phyloP scores from a whole-genome alignment of 2,888 invertebrate species.

The Caenorhabditis zanzibari region DNA sequence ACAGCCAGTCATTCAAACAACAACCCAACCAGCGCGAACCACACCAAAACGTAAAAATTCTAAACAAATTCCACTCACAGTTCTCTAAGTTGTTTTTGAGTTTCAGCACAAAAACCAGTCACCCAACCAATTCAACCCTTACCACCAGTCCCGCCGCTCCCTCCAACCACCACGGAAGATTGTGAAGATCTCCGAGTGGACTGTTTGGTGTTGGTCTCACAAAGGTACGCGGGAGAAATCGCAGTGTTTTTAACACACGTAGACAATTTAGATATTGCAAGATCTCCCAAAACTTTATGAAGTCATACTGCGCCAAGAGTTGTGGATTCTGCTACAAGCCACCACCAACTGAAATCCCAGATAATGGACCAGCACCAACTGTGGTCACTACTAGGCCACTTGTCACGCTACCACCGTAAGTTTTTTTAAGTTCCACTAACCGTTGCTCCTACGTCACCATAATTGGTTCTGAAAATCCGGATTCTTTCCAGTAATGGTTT shows the following conservation, averaged over 20 bases:
- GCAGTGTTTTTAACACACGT: background rate
- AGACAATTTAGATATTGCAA: constrained; percentile 70
- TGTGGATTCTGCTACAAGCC: constrained; percentile 82
- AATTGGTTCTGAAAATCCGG: too few relatives aligned
- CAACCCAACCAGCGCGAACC: constrained; percentile 12
- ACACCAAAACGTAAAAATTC: constrained; percentile 34
- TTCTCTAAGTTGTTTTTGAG: constrained; percentile 28
- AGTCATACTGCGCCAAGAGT: constrained; percentile 79
- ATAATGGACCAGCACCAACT: constrained; percentile 69
- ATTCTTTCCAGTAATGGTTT: too few relatives aligned
- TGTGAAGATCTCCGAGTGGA: constrained; percentile 83
- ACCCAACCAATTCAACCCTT: constrained; percentile 46
- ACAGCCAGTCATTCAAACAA: constrained; percentile 11
- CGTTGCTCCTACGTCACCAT: background rate
- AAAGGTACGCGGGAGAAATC: constrained; percentile 52
- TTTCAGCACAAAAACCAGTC: constrained; percentile 61
- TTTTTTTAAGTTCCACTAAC: constrained; percentile 18
- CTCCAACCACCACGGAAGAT: constrained; percentile 65
- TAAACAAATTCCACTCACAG: background rate
- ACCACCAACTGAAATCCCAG: constrained; percentile 78
- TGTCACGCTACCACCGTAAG: constrained; percentile 74
- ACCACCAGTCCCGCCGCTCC: constrained; percentile 64
- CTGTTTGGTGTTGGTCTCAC: constrained; percentile 73
- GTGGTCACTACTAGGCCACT: constrained; percentile 75
- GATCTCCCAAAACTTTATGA: constrained; percentile 78